These are phyloP conservation scores for Jacana jacana DNA, from an alignment of 2,113 vertebrate genomes.

Conservation along the genomic window DNA sequence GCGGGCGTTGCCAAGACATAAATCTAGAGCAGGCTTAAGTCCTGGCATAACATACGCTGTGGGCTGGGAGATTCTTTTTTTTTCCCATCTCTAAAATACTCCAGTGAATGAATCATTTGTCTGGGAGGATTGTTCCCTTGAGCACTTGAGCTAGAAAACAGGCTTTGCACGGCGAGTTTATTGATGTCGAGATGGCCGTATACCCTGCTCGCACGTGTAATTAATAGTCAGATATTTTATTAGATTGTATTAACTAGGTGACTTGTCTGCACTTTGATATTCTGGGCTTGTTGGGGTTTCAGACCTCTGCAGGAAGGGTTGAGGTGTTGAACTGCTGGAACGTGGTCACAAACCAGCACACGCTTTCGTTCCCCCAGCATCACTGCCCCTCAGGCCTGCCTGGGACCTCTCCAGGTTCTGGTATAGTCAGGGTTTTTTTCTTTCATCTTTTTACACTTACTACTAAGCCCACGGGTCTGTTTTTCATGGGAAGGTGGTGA, in stretches of 20 bases:
- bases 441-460: neutral
- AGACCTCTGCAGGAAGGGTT: neutral
- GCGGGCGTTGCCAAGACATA: neutral
- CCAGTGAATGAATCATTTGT: conserved; percentile 17
- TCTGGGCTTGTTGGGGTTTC: neutral
- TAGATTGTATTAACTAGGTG: conserved; percentile 28
- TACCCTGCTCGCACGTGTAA: neutral
- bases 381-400: neutral
- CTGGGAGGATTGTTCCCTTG: conserved; percentile 32
- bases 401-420: neutral
- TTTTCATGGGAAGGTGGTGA: conserved; percentile 7
- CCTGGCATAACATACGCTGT: neutral
- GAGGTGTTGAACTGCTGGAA: neutral
- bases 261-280: conserved; percentile 42
- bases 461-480: conserved; percentile 9
- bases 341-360: neutral
- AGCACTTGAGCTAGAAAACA: conserved; percentile 41
- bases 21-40: neutral
- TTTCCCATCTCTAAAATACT: conserved; percentile 16
- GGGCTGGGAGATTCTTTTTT: neutral
- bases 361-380: fast-evolving
- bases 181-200: neutral
- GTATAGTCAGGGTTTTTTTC: neutral
- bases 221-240: conserved; percentile 47
- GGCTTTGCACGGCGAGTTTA: conserved; percentile 25